phyloP scores from a whole-genome alignment of 2,888 invertebrate genomes.

The Parnassius apollo region DNA sequence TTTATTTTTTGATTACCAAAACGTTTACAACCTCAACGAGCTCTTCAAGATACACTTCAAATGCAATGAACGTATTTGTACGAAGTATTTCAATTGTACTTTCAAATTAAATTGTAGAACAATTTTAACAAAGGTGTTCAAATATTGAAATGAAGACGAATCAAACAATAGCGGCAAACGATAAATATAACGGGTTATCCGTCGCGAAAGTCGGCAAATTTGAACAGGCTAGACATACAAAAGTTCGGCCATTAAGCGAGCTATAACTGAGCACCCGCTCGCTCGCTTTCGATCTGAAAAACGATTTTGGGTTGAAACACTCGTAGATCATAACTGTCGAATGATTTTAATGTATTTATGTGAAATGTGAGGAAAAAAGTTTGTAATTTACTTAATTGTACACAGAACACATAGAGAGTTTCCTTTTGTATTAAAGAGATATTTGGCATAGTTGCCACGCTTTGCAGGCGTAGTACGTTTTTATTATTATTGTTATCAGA shows the following conservation, averaged over 20 bases:
- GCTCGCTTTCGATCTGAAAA: conserved; percentile 35
- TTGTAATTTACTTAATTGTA: conserved; percentile 29
- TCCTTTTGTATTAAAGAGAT: too few relatives aligned
- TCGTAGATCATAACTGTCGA: conserved; percentile 46
- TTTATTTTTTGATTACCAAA: too few relatives aligned
- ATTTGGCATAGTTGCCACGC: too few relatives aligned
- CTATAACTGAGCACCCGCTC: conserved; percentile 29
- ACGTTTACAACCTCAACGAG: too few relatives aligned
- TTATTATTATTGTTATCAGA: too few relatives aligned
- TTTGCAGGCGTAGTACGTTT: too few relatives aligned
- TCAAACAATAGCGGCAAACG: conserved; percentile 36
- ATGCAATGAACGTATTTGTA: too few relatives aligned
- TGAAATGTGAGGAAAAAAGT: conserved; percentile 34
- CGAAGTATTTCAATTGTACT: too few relatives aligned
- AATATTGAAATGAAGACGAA: conserved; percentile 32
- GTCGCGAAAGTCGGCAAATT: conserved; percentile 47
- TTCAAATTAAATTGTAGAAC: conserved; percentile 8
- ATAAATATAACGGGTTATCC: conserved; percentile 41
- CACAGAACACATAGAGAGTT: too few relatives aligned
- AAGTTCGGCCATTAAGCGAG: conserved; percentile 53
- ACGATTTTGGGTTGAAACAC: conserved; percentile 34
- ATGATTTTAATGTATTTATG: conserved; percentile 48
- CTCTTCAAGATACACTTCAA: too few relatives aligned
- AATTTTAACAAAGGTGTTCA: conserved; percentile 26
- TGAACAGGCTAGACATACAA: conserved; percentile 45